Conservation (phyloP, 2,113 vertebrate genomes). For the Bostrychus sinensis region DNA sequence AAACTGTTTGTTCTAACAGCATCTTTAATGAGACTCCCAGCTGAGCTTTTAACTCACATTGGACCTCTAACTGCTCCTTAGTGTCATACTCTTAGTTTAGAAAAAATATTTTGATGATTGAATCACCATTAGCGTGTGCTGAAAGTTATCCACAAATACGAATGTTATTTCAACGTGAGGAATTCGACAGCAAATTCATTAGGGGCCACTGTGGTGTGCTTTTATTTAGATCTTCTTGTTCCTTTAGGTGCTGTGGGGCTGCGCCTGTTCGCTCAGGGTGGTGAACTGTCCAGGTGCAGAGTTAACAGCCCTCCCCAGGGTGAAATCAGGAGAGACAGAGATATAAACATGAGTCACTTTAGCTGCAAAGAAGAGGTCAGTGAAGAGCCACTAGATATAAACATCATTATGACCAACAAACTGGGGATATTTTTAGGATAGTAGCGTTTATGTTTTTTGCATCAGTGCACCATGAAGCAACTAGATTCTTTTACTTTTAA, state of each 20-base stretch:
- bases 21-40: conserved; percentile 44
- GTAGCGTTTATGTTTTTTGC: conserved; percentile 65
- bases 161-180: conserved; percentile 41
- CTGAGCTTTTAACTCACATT: conserved; percentile 47
- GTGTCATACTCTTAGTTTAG: conserved; percentile 51
- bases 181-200: conserved; percentile 60
- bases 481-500: too few species aligned
- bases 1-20: conserved; percentile 44
- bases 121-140: conserved; percentile 51
- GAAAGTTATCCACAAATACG: conserved; percentile 53
- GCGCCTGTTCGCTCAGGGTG: conserved; percentile 44
- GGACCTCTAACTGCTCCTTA: conserved; percentile 48
- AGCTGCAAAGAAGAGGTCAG: conserved; percentile 21
- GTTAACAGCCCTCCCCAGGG: conserved; percentile 48
- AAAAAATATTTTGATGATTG: conserved; percentile 60
- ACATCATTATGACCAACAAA: conserved; percentile 57
- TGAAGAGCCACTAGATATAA: conserved; percentile 61
- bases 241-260: conserved; percentile 37
- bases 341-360: conserved; percentile 68
- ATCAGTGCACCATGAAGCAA: conserved; percentile 47
- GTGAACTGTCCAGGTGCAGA: conserved; percentile 62
- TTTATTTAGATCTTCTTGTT: conserved; percentile 48
- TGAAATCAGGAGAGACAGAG: conserved; percentile 54
- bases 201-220: conserved; percentile 19
- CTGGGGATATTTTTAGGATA: conserved; percentile 65